Conservation (phyloP, 2,888 invertebrate species). For the Deroplatys truncata region DNA sequence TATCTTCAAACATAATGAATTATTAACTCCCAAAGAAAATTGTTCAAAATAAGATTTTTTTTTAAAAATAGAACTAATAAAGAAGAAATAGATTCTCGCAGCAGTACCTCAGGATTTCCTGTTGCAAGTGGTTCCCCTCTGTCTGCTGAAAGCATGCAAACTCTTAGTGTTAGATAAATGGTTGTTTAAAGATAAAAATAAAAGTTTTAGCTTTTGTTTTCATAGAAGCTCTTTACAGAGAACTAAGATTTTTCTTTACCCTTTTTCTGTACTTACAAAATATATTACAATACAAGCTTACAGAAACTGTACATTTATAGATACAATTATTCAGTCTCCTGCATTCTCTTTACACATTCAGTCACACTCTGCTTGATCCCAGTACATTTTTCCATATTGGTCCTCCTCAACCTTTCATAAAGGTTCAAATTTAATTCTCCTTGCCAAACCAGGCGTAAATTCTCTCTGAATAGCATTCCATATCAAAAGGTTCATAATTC, state of each 20-base stretch:
- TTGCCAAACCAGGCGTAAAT: background rate
- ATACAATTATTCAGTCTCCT: background rate
- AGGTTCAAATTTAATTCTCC: background rate
- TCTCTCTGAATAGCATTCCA: background rate
- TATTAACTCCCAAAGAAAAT: too few species aligned
- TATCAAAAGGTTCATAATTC: background rate
- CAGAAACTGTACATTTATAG: background rate
- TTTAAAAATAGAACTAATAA: too few species aligned
- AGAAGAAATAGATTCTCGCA: too few species aligned
- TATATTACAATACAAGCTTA: constrained; percentile 9
- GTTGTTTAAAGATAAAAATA: background rate
- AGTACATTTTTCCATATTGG: background rate
- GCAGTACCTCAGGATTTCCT: too few species aligned
- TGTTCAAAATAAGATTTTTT: too few species aligned
- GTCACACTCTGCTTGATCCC: background rate
- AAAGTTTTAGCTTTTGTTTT: background rate
- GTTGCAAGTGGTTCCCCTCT: too few species aligned
- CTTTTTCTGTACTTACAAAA: constrained; percentile 4
- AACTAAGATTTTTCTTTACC: background rate
- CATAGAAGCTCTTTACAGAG: background rate
- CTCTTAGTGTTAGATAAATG: background rate
- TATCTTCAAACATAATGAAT: too few species aligned
- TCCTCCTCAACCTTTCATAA: background rate
- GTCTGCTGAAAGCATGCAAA: background rate
- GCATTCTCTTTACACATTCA: background rate